Evolutionary conservation across 2,888 invertebrate species (phyloP), one percentile per base, ranked within the genome.

Genomic region (Drosophila aldrichi): DNA sequence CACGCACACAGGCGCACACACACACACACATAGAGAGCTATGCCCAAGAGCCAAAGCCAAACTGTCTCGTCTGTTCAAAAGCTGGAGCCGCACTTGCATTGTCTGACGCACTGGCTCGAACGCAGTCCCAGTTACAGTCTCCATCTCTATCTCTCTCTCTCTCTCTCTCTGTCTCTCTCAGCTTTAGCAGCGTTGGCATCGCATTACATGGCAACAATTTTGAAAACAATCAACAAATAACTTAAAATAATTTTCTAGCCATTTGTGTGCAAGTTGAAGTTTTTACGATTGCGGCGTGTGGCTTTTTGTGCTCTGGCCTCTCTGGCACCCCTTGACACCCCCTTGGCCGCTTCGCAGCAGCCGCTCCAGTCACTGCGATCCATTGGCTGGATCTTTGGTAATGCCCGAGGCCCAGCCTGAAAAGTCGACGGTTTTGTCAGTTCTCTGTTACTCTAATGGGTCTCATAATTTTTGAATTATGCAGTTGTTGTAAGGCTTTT

Each of bases 381-480:
- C 74, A 67, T 76, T 66, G 77, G 67, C 69, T 70, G 77, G 66
- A 77, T 77, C 77, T 73, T 69, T 77, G 71, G 55, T 68, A 73
- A 68, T 77, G 73, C 64, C 49, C 57, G 44, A 52, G 59, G 74
- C 70, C 32, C 36, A 73, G 73, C 46, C 77, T 69, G 70, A 74
- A 70, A 74, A 56, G 60, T 71, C 77, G 74, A 70, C 74, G 77
- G 59, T 75, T 79, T 79, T 79, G 73, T 78, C 79, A 77, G 77
- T 74, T 77, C 70, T 67, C 71, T 62, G 67, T 70, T 73, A 73
- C 81, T 81, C 77, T 81, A 82, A 82, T 88, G 77, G 85, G 65
- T 85, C 74, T 85, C 81, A 88, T 82, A 82, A 81, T 85, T 85
- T 82, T 68, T 73, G 76, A 79, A 84, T 85, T 82, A 84, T 84